Evolutionary conservation across 2,888 invertebrate genomes (phyloP).

Genomic region (Gnatocerus cornutus): DNA sequence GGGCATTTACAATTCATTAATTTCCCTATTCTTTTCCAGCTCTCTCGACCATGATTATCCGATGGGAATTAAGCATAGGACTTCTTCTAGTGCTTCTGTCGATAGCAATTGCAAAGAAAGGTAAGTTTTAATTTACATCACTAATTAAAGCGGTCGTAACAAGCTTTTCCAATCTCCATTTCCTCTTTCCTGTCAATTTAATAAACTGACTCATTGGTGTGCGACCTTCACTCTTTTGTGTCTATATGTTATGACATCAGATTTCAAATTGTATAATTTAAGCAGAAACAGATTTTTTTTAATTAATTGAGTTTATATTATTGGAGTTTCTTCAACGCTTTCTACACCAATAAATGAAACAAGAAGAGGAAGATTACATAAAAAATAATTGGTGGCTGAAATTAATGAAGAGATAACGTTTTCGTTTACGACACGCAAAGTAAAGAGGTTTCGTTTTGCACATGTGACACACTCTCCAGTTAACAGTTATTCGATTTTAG

Average conservation of each 20-base stretch:
- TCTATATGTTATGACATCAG: constrained; percentile 15
- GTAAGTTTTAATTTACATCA: constrained; percentile 49
- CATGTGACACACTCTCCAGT: constrained; percentile 1
- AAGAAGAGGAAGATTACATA: background rate
- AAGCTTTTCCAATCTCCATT: constrained; percentile 22
- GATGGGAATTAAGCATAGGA: constrained; percentile 61
- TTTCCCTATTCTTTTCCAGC: constrained; percentile 6
- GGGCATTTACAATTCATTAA: background rate
- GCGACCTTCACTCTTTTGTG: constrained; percentile 25
- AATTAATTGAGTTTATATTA: background rate
- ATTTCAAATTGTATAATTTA: background rate
- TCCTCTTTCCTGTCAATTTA: constrained; percentile 39
- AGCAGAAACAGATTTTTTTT: background rate
- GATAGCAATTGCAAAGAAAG: constrained; percentile 57
- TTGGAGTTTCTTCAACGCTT: background rate
- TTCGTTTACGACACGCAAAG: no score
- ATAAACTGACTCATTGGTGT: constrained; percentile 23
- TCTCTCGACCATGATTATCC: constrained; percentile 59
- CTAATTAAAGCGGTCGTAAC: no score
- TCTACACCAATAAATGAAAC: background rate
- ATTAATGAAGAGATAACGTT: no score
- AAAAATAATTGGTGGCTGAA: background rate
- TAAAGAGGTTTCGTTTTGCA: background rate
- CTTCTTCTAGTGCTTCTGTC: constrained; percentile 56
- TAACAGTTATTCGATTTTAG: background rate